phyloP scores from a whole-genome alignment of 2,888 invertebrate species.

The Temnothorax unifasciatus region DNA sequence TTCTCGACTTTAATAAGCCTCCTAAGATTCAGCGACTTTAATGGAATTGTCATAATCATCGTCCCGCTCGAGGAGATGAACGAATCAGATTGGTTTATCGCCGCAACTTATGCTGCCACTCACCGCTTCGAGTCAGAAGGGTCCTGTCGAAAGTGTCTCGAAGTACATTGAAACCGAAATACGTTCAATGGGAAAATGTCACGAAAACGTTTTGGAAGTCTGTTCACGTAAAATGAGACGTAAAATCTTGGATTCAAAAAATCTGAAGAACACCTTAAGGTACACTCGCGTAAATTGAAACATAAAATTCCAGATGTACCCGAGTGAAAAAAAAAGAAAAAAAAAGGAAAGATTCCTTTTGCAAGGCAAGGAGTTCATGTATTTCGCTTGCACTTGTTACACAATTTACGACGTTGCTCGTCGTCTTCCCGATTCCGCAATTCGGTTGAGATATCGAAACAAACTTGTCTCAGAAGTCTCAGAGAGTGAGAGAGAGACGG shows the following conservation, averaged over 20 bases:
- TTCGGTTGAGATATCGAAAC: conserved; percentile 2
- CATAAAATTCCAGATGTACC: conserved; percentile 1
- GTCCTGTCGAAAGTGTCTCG: neutral
- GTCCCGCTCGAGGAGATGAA: neutral
- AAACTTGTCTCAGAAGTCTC: conserved; percentile 13
- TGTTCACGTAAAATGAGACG: conserved; percentile 12
- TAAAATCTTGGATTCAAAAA: conserved; percentile 2
- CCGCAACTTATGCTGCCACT: neutral
- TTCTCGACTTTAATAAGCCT: conserved; percentile 46
- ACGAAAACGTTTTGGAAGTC: neutral
- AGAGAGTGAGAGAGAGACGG: neutral
- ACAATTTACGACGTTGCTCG: conserved; percentile 13
- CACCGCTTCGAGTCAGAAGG: neutral
- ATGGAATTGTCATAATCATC: conserved; percentile 50
- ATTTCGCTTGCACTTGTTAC: neutral
- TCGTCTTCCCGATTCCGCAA: conserved; percentile 3
- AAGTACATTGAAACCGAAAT: neutral
- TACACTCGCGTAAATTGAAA: conserved; percentile 12
- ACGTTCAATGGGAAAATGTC: conserved; percentile 17
- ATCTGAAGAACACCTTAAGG: neutral
- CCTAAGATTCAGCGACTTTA: conserved; percentile 35
- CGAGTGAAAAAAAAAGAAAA: neutral
- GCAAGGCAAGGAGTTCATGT: neutral
- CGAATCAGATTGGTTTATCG: conserved; percentile 13
- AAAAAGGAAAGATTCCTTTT: neutral